Percentiles rank a stretch among this genome's conserved stretches.
Conservation (phyloP, 2,113 vertebrate genomes). For the Ammospiza caudacuta region DNA sequence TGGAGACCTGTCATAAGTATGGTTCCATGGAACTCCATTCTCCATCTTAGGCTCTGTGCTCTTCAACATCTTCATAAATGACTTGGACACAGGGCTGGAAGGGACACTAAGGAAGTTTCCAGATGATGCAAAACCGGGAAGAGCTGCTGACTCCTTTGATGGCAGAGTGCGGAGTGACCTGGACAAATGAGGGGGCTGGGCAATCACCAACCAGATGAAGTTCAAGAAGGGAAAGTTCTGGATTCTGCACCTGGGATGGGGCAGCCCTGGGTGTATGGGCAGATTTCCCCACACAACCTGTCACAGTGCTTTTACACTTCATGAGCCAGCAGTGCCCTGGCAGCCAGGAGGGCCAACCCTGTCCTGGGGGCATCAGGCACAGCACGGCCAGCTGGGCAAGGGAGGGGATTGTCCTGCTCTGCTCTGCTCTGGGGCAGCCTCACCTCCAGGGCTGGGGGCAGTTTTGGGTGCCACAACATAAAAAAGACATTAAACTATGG, state of each 20-base stretch:
- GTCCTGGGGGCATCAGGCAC: not conserved
- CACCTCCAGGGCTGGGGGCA: not conserved
- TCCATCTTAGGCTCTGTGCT: not conserved
- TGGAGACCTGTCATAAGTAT: not conserved
- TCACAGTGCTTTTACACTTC: too few relatives aligned
- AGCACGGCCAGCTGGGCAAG: not conserved
- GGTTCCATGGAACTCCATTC: not conserved
- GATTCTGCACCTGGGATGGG: not conserved
- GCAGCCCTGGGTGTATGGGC: rapidly evolving
- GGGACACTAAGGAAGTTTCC: not conserved
- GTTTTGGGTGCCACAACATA: rapidly evolving
- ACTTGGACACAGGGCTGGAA: not conserved
- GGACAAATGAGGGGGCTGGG: not conserved
- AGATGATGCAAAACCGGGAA: not conserved
- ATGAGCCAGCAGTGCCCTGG: not conserved
- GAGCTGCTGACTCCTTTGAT: not conserved
- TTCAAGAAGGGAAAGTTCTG: not conserved
- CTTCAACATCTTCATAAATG: not conserved
- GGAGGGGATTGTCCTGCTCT: not conserved
- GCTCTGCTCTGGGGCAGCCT: not conserved
- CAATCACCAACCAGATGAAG: not conserved
- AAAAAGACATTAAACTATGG: not conserved
- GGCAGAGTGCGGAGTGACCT: not conserved
- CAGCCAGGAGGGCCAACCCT: not conserved
- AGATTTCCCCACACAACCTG: not conserved